Base-by-base conservation (phyloP, 1,140 invertebrate genomes). In the Apis laboriosa region DNA sequence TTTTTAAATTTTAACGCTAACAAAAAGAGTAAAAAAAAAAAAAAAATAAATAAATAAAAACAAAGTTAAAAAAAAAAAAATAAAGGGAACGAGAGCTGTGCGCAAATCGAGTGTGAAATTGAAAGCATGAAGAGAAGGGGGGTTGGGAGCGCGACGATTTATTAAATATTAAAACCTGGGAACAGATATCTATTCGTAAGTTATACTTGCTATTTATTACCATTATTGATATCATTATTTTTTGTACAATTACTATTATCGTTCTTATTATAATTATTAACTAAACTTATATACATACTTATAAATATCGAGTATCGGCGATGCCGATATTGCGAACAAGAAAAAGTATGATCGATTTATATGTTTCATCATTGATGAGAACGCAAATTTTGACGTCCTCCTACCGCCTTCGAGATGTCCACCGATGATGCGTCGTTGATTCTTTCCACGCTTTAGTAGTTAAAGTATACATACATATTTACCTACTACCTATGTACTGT, bases 1-100 rank as follows among this genome's bases (percentile, higher is more conserved):
- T 94, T 94, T 94, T 94, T 93, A 94, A 93, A 94, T 93, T 94
- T 93, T 93, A 94, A 91, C 87, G 88, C 72, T 90, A 90, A 91
- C 80, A 73, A 88, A 86, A 86, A 84, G 80, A 85, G 86, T 77
- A 87, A 88, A 87, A 87, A 86, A 67, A 7, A 60, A 17, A 60
- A 2, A 24, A 15, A 61, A 51, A 11, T 0, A 8, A 9, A 60
- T 9, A n/a, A n/a, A 51, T n/a, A 2, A 9, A 17, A 55, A 28
- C 11, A 19, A 51, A 68, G 19, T 43, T 43, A 24, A 15, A n/a
- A 9, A 53, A 51, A 51, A 70, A n/a, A 9, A 21, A 0, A 66
- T 28, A 43, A 24, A 61, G 17, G 19, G 58, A 28, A 51, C n/a
- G 55, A 49, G 73, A 77, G 24, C 43, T 80, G 77, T 77, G 85